Base-by-base conservation (phyloP, 1,140 invertebrate species). In the Drosophila saltans region DNA sequence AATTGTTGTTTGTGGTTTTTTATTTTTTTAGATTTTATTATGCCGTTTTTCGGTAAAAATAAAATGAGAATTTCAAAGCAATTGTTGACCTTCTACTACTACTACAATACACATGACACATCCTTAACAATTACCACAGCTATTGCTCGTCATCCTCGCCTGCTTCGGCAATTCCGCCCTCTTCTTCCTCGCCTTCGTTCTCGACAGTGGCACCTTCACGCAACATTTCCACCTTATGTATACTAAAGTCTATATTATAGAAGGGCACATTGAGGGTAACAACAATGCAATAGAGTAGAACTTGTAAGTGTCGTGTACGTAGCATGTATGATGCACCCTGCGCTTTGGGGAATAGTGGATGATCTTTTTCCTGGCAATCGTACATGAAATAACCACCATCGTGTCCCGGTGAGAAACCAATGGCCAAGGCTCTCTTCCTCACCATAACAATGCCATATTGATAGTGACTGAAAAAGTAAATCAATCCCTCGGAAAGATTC, bases 321-420 rank as follows among this genome's bases (percentile, higher is more conserved):
- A 95, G 88, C 62, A 94, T 91, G 73, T 95, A 95, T 2, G 94
- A 92, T 26, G 92, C 91, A 4, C 94, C 94, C 79, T 93, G 92
- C 10, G 93, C 92, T 2, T 94, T 93, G 52, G 93, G 91, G 88
- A 94, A 95, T 80, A 95, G 90, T 0, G 94, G 94, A 16, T 92
- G 91, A 30, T 94, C 94, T 78, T 93, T 93, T 64, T 93, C 93
- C 84, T 94, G 94, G 72, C 94, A 94, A 73, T 95, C 94, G 80
- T 93, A 95, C 94, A 95, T 94, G 72, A 94, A 95, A 77, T 94
- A 95, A 7, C 94, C 94, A 3, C 79, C 80, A 30, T 93, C 92
- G 58, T 79, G 74, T 0, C 90, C 86, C 7, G 85, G 81, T 41
- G 88, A 81, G 79, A 93, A 94, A 1, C 94, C 94, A 76, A 95